phyloP scores from a whole-genome alignment of 2,888 invertebrate species.

The Campoplex capitator region DNA sequence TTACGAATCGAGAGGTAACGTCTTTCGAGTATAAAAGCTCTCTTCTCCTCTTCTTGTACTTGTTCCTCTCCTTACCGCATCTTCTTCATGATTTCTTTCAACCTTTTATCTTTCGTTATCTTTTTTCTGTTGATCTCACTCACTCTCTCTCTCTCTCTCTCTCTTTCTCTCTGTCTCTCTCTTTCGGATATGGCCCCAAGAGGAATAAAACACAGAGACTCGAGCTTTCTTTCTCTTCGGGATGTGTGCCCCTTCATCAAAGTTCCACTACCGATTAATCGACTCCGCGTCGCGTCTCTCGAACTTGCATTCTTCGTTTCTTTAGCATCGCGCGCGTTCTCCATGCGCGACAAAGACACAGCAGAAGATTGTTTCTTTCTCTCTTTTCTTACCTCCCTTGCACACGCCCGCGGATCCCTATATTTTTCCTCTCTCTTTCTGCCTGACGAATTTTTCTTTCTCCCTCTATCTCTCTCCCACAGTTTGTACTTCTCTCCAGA shows the following conservation, averaged over 20 bases:
- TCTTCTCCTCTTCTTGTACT: conserved; percentile 33
- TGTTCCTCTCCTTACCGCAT: conserved; percentile 18
- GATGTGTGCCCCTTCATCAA: conserved; percentile 69
- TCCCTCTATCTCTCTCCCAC: conserved; percentile 7
- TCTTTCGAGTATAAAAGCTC: conserved; percentile 56
- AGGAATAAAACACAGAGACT: conserved; percentile 47
- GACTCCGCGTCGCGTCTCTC: conserved; percentile 71
- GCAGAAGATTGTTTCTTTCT: conserved; percentile 16
- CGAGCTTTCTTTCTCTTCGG: conserved; percentile 36
- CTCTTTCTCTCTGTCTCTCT: background rate
- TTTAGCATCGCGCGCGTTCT: conserved; percentile 54
- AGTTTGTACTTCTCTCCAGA: conserved; percentile 33
- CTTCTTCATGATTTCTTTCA: conserved; percentile 40
- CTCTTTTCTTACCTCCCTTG: conserved; percentile 36
- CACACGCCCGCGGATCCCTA: conserved; percentile 31
- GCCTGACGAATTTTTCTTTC: conserved; percentile 7
- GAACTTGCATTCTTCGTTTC: conserved; percentile 71
- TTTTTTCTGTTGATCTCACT: conserved; percentile 6
- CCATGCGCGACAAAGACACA: conserved; percentile 45
- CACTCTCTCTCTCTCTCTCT: conserved; percentile 3
- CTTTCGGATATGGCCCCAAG: conserved; percentile 25
- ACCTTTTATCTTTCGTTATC: conserved; percentile 10
- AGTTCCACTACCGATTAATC: conserved; percentile 73
- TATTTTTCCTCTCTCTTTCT: conserved; percentile 28
- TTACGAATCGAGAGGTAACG: conserved; percentile 37